Base-by-base conservation (phyloP, 1,140 invertebrate genomes). In the Neodiprion virginianus region DNA sequence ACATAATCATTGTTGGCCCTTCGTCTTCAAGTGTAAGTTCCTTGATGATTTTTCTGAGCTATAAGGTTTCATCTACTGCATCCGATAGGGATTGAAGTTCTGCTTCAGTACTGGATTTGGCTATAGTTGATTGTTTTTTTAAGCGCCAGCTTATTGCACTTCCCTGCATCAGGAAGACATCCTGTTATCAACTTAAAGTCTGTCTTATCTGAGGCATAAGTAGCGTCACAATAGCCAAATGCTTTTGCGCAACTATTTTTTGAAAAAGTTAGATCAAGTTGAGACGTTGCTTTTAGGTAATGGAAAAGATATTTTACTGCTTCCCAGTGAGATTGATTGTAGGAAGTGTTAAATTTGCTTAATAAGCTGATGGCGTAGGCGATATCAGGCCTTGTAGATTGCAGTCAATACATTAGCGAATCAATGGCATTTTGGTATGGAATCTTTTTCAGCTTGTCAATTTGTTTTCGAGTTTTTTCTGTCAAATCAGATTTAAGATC, bases 321-420 rank as follows among this genome's bases (percentile, higher is more conserved):
- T 68, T 75, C 14, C 79, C 81, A 83, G 76, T 85, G 80, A 68
- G 70, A n/a, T 72, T 73, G 61, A 47, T 75, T 71, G 47, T 74
- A 79, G 71, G 72, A 77, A 40, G 75, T 23, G 48, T 75, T 72
- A 69, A 81, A 87, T 70, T 70, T 50, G 73, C 77, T 79, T 7
- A 83, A 40, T 61, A 40, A 69, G 68, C 76, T 81, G 23, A 85
- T 79, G 0, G 82, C 79, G 79, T 77, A 87, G 1, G 78, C 65
- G 9, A 89, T 85, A 72, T 88, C 84, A 17, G 87, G 88, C 75
- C 85, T 76, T 3, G 85, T 85, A 23, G 74, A 76, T 21, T 79
- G 70, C 1, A 82, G 65, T n/a, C 83, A n/a, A 72, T 84, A 88
- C 47, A 88, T 72, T 9, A 88, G 74, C 49, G 78, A 67, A n/a